Percentiles rank a stretch among this genome's conserved stretches.
phyloP scores from a whole-genome alignment of 2,113 vertebrate genomes.

The Proterorhinus semilunaris region DNA sequence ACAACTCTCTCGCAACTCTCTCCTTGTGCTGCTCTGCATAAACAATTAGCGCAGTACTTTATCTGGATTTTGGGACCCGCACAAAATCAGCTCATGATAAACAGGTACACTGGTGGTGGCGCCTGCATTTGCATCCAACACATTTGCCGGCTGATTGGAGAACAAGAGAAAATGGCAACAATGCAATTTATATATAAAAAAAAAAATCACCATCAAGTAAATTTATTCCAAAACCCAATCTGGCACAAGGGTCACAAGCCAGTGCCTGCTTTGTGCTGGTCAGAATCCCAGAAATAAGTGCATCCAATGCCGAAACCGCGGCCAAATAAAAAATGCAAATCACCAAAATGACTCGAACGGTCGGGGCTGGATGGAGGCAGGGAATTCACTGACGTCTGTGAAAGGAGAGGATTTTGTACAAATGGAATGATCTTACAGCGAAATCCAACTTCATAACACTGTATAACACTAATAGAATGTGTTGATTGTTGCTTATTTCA shows the following conservation, averaged over 20 bases:
- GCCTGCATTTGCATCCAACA: no score
- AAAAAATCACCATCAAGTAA: neutral
- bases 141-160: no score
- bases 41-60: no score
- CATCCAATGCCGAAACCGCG: neutral
- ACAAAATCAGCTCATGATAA: no score
- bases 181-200: no score
- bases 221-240: neutral
- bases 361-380: neutral
- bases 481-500: no score
- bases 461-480: neutral
- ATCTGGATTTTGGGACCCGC: no score
- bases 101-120: no score
- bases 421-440: neutral
- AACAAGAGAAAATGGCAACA: no score
- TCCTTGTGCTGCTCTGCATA: no score
- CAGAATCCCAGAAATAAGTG: neutral
- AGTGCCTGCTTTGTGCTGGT: neutral
- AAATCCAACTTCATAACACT: neutral
- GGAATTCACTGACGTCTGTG: neutral
- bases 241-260: neutral
- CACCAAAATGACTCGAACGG: neutral
- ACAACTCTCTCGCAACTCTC: no score
- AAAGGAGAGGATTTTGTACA: neutral
- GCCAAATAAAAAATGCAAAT: slow-evolving; percentile 7